Conservation (phyloP, 2,797 vertebrate genomes). For the Sebastes steindachneri region DNA sequence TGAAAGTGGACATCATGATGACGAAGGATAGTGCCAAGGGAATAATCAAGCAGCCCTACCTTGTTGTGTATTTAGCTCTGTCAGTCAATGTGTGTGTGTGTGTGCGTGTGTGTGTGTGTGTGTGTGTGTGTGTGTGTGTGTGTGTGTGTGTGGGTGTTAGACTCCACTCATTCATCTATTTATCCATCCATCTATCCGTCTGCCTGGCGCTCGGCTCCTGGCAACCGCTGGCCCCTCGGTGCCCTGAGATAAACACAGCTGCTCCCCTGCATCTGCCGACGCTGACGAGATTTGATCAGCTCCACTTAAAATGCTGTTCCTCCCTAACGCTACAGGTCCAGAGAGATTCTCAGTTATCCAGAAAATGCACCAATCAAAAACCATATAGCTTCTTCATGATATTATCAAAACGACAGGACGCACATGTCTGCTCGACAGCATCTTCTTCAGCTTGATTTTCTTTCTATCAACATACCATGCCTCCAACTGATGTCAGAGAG, state of each 20-base stretch:
- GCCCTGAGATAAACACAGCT: constrained; percentile 68
- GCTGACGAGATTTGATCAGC: constrained; percentile 45
- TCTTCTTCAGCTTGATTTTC: background rate
- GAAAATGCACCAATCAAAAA: background rate
- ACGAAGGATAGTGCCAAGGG: too few species aligned
- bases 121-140: background rate
- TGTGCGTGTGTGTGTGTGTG: background rate
- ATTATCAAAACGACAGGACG: background rate
- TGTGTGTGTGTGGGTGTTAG: background rate
- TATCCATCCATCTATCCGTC: background rate
- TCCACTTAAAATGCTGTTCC: constrained; percentile 33
- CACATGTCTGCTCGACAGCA: background rate
- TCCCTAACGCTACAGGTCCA: background rate
- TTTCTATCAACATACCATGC: background rate
- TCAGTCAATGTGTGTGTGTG: background rate
- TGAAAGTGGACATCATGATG: too few species aligned
- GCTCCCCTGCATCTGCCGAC: constrained; percentile 60
- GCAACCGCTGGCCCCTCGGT: constrained; percentile 48
- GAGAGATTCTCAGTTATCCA: constrained; percentile 11
- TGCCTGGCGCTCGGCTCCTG: constrained; percentile 45
- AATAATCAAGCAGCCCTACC: too few species aligned
- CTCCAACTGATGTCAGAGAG: background rate
- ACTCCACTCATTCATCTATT: constrained; percentile 7
- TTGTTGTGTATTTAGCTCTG: background rate
- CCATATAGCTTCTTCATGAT: background rate